phyloP scores from a whole-genome alignment of 2,888 invertebrate species.

The Sialis fuliginosa region DNA sequence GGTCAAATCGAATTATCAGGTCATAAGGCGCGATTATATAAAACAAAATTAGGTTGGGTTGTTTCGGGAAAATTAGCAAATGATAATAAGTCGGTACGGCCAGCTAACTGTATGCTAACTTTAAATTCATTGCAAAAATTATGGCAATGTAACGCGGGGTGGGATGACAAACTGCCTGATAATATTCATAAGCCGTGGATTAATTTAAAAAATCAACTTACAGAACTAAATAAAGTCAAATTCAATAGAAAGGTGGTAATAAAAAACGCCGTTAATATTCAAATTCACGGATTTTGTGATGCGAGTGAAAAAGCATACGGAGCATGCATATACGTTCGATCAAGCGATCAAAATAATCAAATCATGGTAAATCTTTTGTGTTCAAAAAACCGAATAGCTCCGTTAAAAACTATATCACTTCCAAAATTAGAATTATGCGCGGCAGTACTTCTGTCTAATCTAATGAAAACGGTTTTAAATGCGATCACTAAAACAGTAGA shows the following conservation, averaged over 20 bases:
- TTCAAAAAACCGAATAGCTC: constrained; percentile 1
- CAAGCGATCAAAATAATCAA: neutral
- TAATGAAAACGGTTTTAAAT: neutral
- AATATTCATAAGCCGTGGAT: neutral
- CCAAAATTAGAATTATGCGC: neutral
- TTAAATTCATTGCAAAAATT: constrained; percentile 6
- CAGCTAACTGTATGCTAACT: too few relatives aligned
- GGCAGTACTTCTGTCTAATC: neutral
- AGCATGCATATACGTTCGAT: constrained; percentile 9
- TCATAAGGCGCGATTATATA: too few relatives aligned
- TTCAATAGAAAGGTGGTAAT: constrained; percentile 1
- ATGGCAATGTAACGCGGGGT: constrained; percentile 4
- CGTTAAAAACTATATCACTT: neutral
- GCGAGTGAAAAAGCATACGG: constrained; percentile 10
- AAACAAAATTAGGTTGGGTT: too few relatives aligned
- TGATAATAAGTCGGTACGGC: too few relatives aligned
- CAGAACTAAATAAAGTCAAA: constrained; percentile 1
- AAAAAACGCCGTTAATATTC: neutral
- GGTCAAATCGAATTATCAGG: too few relatives aligned
- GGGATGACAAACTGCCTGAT: constrained; percentile 3
- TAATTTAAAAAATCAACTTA: neutral
- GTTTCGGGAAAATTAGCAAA: too few relatives aligned
- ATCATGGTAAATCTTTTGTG: neutral
- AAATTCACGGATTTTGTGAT: constrained; percentile 11
- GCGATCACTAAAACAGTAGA: neutral